Conservation (phyloP, 1,140 invertebrate genomes). For the Anoplophora glabripennis region DNA sequence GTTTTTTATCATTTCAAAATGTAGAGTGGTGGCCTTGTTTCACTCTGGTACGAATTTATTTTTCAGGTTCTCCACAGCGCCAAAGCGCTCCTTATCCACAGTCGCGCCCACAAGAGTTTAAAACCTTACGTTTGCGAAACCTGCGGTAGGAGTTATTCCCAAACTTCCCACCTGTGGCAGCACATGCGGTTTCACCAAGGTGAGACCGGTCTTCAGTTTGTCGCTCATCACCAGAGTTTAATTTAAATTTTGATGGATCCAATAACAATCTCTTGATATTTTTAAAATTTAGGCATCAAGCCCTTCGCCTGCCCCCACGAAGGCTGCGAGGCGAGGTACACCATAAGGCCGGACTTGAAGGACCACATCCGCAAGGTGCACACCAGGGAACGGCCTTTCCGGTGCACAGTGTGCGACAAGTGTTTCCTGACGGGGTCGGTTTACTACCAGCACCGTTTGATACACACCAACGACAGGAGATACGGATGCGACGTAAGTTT, state of each 20-base stretch:
- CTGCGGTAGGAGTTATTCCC: slow-evolving; percentile 59
- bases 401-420: slow-evolving; percentile 68
- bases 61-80: slow-evolving; percentile 48
- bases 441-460: slow-evolving; percentile 69
- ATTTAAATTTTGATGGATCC: neutral
- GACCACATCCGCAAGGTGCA: slow-evolving; percentile 65
- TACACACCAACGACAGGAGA: slow-evolving; percentile 77
- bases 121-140: slow-evolving; percentile 59
- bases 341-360: slow-evolving; percentile 64
- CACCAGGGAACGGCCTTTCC: slow-evolving; percentile 68
- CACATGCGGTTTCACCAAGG: slow-evolving; percentile 54
- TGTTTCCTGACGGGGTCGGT: slow-evolving; percentile 71
- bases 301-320: slow-evolving; percentile 58
- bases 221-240: neutral
- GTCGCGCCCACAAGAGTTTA: slow-evolving; percentile 50
- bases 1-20: too few species aligned
- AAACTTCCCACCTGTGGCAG: slow-evolving; percentile 61
- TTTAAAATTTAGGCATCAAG: slow-evolving; percentile 53
- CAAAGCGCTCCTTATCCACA: slow-evolving; percentile 49
- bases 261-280: neutral
- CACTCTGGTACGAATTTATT: too few species aligned
- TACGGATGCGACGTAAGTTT: slow-evolving; percentile 65
- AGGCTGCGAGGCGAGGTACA: slow-evolving; percentile 61
- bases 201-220: too few species aligned
- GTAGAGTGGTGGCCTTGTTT: too few species aligned